These are phyloP conservation scores for Phasia obesa DNA, from an alignment of 2,888 invertebrate species.

Conservation along the genomic window DNA sequence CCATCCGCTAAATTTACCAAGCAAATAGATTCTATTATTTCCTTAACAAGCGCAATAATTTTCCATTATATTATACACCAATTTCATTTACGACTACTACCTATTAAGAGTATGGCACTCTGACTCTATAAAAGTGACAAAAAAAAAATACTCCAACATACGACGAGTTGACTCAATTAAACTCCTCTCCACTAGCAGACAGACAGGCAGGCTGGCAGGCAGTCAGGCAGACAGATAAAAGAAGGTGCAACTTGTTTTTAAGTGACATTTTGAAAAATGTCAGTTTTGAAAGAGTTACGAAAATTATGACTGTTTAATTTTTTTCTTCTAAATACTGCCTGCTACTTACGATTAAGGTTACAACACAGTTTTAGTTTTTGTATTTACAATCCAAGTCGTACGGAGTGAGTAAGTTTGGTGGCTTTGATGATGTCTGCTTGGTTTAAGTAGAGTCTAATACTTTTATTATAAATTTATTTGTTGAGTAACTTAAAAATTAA, in stretches of 20 bases:
- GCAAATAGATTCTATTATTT: constrained; percentile 53
- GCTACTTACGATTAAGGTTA: constrained; percentile 42
- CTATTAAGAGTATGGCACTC: constrained; percentile 24
- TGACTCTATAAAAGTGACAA: constrained; percentile 28
- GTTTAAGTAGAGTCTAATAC: constrained; percentile 6
- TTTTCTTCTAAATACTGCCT: not conserved
- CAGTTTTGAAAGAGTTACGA: constrained; percentile 65
- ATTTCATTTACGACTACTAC: constrained; percentile 25
- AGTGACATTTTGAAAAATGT: constrained; percentile 68
- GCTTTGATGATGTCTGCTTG: not conserved
- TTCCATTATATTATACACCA: constrained; percentile 37
- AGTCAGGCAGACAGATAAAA: constrained; percentile 23
- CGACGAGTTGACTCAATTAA: constrained; percentile 39
- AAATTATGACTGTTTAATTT: constrained; percentile 52
- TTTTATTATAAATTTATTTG: constrained; percentile 34
- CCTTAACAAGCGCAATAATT: constrained; percentile 50
- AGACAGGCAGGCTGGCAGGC: not conserved
- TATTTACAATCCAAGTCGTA: constrained; percentile 22
- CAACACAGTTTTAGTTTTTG: constrained; percentile 24
- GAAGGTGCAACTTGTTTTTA: constrained; percentile 59
- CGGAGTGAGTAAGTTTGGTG: not conserved
- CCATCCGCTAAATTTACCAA: not conserved
- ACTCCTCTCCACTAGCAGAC: not conserved
- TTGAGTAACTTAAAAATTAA: constrained; percentile 42
- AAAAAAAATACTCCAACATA: constrained; percentile 6